Evolutionary conservation across 1,140 invertebrate species (phyloP), one percentile per base, ranked within the genome.

Genomic region (Drosophila obscura): DNA sequence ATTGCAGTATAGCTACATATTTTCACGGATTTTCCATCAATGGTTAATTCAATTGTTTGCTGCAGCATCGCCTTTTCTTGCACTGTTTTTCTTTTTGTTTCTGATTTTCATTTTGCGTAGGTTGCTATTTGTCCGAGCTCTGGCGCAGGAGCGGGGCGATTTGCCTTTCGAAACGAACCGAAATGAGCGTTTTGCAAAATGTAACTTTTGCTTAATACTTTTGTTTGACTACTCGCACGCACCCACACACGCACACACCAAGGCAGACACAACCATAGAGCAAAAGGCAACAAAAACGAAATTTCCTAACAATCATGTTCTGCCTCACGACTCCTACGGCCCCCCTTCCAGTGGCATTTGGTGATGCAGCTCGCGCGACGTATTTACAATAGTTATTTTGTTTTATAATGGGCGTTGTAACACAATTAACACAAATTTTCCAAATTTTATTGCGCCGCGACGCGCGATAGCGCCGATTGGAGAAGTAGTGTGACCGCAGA

Each of bases 21-120:
- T 83, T 79, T 63, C 56, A 71, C 56, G 31, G 43, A 72, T 66
- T 69, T 64, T 78, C 44, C 66, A 26, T 56, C 39, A 35, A 41
- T 45, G 49, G 39, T 46, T 50, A 63, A 67, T 58, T 69, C 41
- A 63, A 67, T 58, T 69, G 63, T 68, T 64, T 63, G 58, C 73
- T 53, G 76, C 56, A 43, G 65, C 65, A 59, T 67, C 39, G 26
- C 41, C 19, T 49, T 53, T n/a, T 6, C 39, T 39, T 31, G 22
- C 43, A 56, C 35, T 66, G 28, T 55, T 77, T 58, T 77, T 63
- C 16, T 50, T 49, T 59, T 51, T 44, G 15, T 46, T 72, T 39
- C 56, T 35, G 45, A 39, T 46, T 45, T 28, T 31, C 49, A 24
- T 39, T 13, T 39, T 39, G 35, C 35, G 35, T 39, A 13, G 35